These are phyloP conservation scores for Macrophya alboannulata DNA, from an alignment of 2,888 invertebrate species.

Conservation along the genomic window DNA sequence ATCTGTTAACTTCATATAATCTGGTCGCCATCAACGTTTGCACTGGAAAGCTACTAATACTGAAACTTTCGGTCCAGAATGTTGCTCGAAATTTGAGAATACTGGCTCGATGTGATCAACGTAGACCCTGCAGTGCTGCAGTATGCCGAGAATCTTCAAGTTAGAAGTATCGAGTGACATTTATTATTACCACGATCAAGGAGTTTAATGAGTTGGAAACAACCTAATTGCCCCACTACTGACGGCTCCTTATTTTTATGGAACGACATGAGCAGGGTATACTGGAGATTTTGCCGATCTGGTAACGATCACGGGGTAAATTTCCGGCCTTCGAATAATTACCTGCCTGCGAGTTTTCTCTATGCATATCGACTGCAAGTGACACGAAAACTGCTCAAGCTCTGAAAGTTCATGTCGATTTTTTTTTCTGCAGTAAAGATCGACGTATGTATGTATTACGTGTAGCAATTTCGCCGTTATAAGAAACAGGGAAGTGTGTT, in stretches of 20 bases:
- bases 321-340: conserved; percentile 3
- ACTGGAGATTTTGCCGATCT: neutral
- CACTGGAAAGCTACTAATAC: conserved; percentile 2
- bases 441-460: neutral
- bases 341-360: conserved; percentile 3
- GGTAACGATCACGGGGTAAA: neutral
- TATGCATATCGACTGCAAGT: neutral
- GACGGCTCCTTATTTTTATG: neutral
- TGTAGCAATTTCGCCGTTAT: neutral
- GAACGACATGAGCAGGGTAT: neutral
- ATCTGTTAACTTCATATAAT: conserved; percentile 34
- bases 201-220: conserved; percentile 33
- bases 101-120: neutral
- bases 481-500: neutral
- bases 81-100: neutral
- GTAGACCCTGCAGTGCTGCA: neutral
- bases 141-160: neutral
- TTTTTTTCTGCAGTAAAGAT: neutral
- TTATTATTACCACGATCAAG: neutral
- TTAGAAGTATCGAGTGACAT: neutral
- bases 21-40: neutral
- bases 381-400: neutral
- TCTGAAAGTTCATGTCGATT: neutral
- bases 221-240: neutral
- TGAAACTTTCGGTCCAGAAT: conserved; percentile 10